Evolutionary conservation across 2,888 invertebrate species (phyloP), one percentile per base, ranked within the genome.

Genomic region (Platycheirus albimanus): DNA sequence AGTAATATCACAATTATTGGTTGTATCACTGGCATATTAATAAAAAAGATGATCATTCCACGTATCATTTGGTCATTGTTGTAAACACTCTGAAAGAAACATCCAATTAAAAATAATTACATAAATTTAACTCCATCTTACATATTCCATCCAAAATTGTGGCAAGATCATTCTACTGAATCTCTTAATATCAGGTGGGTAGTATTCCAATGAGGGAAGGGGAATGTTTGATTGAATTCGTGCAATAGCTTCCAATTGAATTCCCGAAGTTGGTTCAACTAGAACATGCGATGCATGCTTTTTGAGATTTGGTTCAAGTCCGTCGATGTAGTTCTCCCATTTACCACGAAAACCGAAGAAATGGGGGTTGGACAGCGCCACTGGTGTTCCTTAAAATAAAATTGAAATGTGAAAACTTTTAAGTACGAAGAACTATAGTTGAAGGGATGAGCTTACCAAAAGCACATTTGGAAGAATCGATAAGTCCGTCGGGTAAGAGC

Each of bases 331-430:
- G 0, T 93, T 92, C 4, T 86, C 86, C 77, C 87, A 86, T 24
- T 56, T 54, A 1, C 86, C 85, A n/a, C 78, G 51, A 17, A 70
- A 84, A 0, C 93, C 93, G 87, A 93, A 92, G 89, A 94, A 95
- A 89, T 96, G 95, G 0, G 95, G 95, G 87, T 93, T 94, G 0
- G 95, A 95, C 0, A 93, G 90, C 3, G 93, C 94, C 87, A 95
- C 92, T 0, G 95, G 95, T 81, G 93, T 93, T 88, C 93, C 94
- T 94, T 89, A 1, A 91, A 47, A 3, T 0, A 13, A 15, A 15
- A 10, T 11, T 5, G 13, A 6, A 17, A 2, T 20, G 1, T 33
- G 8, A 1, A 28, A 43, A 15, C n/a, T 15, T n/a, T n/a, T n/a
- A n/a, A 19, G 19, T 1, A 2, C 2, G 0, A 58, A 24, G 3